These are phyloP conservation scores for Lepus oiostolus DNA, from an alignment of 2,797 vertebrate species.

Conservation along the genomic window DNA sequence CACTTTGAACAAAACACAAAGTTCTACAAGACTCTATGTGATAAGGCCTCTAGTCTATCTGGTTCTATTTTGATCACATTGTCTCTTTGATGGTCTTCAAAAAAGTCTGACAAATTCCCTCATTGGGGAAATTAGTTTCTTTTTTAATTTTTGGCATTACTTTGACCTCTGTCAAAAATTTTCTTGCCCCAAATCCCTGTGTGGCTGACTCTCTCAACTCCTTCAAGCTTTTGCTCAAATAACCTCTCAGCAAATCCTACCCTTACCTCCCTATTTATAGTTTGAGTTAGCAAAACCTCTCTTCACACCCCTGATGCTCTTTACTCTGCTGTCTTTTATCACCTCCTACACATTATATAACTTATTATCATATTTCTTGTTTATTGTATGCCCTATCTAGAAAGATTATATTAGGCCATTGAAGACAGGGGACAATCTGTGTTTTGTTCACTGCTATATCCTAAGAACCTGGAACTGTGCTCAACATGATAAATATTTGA, in stretches of 20 bases:
- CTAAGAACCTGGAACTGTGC: background rate
- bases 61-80: background rate
- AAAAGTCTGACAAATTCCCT: background rate
- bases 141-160: background rate
- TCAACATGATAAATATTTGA: conserved; percentile 20
- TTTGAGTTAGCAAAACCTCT: background rate
- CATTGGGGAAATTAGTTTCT: too few relatives aligned
- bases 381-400: background rate
- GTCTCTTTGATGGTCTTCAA: conserved; percentile 14
- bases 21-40: background rate
- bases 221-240: conserved; percentile 3
- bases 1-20: conserved; percentile 28
- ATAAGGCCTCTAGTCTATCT: background rate
- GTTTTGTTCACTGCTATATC: conserved; percentile 10
- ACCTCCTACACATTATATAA: background rate
- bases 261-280: background rate
- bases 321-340: background rate
- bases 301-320: background rate
- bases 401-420: background rate
- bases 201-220: background rate
- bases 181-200: background rate
- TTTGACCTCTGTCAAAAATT: background rate
- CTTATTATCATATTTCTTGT: conserved; percentile 8
- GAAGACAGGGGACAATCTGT: background rate
- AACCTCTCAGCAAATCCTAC: background rate